phyloP scores from a whole-genome alignment of 2,797 vertebrate genomes.

The Thunnus albacares region DNA sequence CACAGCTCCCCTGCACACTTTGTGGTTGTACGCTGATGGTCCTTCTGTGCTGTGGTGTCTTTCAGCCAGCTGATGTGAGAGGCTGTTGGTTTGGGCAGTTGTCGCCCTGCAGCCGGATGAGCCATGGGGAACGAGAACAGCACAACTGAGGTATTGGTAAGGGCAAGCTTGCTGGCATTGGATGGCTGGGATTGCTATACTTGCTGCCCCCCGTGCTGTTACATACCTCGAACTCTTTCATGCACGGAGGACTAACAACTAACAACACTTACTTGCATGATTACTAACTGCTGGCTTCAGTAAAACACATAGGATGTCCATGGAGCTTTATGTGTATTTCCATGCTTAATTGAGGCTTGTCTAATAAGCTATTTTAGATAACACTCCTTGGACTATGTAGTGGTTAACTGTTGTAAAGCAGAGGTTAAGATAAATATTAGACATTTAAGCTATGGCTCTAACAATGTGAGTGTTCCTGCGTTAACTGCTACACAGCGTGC shows the following conservation, averaged over 20 bases:
- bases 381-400: conserved; percentile 2
- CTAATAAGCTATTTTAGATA: conserved; percentile 31
- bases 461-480: not conserved
- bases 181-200: conserved; percentile 34
- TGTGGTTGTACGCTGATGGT: conserved; percentile 56
- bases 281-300: conserved; percentile 50
- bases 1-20: conserved; percentile 20
- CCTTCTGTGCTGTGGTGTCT: conserved; percentile 68
- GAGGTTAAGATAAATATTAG: conserved; percentile 1
- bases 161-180: conserved; percentile 50
- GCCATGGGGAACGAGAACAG: conserved; percentile 89
- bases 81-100: conserved; percentile 60
- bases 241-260: conserved; percentile 47
- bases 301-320: conserved; percentile 15
- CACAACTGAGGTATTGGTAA: conserved; percentile 83
- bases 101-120: conserved; percentile 68
- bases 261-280: conserved; percentile 45
- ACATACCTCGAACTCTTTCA: conserved; percentile 19
- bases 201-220: conserved; percentile 20
- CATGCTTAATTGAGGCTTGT: conserved; percentile 35
- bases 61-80: conserved; percentile 81
- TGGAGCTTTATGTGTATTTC: conserved; percentile 22
- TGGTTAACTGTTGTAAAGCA: conserved; percentile 13
- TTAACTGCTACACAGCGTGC: not conserved
- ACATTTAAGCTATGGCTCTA: not conserved